A percentile compares a stretch with the other conserved stretches of the same genome.
Evolutionary conservation across 2,888 invertebrate genomes (phyloP).

Genomic region (Norana najaformis): DNA sequence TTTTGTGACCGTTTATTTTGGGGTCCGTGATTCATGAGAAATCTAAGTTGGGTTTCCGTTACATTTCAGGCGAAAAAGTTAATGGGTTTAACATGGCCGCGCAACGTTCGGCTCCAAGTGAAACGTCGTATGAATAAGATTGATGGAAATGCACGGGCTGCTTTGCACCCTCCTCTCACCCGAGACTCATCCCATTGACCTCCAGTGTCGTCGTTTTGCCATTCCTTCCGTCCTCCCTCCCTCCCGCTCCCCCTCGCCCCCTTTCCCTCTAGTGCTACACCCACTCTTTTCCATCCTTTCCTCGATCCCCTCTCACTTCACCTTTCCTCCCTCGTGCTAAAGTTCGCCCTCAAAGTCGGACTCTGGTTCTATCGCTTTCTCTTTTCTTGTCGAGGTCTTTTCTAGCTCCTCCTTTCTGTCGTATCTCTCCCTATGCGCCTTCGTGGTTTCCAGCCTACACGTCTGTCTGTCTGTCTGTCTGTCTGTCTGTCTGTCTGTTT

Average conservation of each 20-base stretch:
- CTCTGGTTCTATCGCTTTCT: conserved; percentile 21
- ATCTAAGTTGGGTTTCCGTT: neutral
- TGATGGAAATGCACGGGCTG: neutral
- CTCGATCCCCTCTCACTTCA: neutral
- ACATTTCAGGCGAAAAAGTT: neutral
- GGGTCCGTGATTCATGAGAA: neutral
- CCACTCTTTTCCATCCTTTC: neutral
- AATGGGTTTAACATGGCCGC: neutral
- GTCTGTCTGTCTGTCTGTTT: neutral
- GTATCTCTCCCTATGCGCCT: neutral
- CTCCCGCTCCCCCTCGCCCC: neutral
- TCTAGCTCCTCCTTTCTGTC: neutral
- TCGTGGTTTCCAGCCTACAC: no score
- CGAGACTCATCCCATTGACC: no score
- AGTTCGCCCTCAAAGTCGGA: neutral
- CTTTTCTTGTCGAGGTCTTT: neutral
- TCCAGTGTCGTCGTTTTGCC: no score
- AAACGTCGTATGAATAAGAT: neutral
- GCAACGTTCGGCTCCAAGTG: neutral
- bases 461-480: neutral
- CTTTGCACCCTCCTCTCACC: neutral
- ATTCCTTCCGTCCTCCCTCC: no score
- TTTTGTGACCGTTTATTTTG: neutral
- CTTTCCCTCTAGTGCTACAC: no score
- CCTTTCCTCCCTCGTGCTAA: neutral